Percentiles rank a stretch among this genome's conserved stretches.
Evolutionary conservation across 2,888 invertebrate genomes (phyloP).

Genomic region (Pterostichus niger): DNA sequence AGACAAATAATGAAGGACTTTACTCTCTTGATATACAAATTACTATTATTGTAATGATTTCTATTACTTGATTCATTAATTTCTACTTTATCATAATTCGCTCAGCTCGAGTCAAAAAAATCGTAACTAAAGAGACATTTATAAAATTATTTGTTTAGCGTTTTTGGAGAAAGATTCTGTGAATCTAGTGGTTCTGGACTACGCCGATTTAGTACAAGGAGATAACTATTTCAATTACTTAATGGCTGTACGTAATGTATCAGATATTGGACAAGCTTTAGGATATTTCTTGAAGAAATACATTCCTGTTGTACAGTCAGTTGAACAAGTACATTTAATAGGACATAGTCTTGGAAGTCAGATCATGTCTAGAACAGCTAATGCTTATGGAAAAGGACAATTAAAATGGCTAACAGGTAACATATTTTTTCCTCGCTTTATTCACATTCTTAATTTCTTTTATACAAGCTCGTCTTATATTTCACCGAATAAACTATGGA

Average conservation of each 20-base stretch:
- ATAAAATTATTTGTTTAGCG: constrained; percentile 13
- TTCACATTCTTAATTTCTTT: neutral
- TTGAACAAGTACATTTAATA: constrained; percentile 43
- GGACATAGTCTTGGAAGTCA: constrained; percentile 60
- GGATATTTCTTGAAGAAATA: constrained; percentile 36
- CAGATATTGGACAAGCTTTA: constrained; percentile 39
- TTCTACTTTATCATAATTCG: too few species aligned
- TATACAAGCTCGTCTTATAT: neutral
- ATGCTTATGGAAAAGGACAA: constrained; percentile 53
- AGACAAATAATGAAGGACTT: too few species aligned
- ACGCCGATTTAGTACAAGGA: constrained; percentile 43
- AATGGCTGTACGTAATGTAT: constrained; percentile 4
- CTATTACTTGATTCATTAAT: too few species aligned
- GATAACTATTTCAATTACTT: constrained; percentile 14
- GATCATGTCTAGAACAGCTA: constrained; percentile 57
- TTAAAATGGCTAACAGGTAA: constrained; percentile 60
- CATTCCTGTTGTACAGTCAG: constrained; percentile 41
- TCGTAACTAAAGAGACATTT: too few species aligned
- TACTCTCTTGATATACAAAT: too few species aligned
- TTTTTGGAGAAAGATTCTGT: constrained; percentile 30
- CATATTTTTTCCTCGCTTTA: too few species aligned
- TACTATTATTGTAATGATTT: too few species aligned
- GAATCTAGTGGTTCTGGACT: constrained; percentile 50
- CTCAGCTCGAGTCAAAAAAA: too few species aligned
- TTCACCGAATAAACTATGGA: neutral